Evolutionary conservation across 2,113 vertebrate species (phyloP).

Genomic region (Pomatostomus ruficeps): DNA sequence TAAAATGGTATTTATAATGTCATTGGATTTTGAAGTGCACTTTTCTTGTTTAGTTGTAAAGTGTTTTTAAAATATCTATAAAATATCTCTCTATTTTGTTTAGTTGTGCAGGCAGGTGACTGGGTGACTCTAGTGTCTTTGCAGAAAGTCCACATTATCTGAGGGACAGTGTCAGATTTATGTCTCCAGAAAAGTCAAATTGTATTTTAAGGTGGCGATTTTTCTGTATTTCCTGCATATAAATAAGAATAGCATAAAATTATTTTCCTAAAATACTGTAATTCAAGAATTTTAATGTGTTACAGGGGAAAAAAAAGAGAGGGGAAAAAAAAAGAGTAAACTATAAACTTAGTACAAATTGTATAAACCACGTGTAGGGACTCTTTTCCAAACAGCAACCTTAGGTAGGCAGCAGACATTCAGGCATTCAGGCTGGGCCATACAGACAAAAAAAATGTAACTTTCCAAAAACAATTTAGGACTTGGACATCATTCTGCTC

Average conservation of each 20-base stretch:
- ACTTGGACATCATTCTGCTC: neutral
- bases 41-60: neutral
- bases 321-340: rapidly evolving
- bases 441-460: neutral
- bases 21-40: neutral
- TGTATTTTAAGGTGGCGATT: neutral
- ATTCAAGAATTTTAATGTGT: neutral
- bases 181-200: neutral
- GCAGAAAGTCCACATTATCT: neutral
- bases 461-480: neutral
- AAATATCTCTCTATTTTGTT: neutral
- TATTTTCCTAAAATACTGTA: neutral
- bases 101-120: neutral
- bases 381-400: neutral
- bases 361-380: neutral
- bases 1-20: neutral
- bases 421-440: neutral
- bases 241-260: neutral
- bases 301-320: neutral
- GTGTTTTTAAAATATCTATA: neutral
- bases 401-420: neutral
- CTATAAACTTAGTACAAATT: neutral
- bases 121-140: neutral
- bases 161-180: neutral
- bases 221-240: neutral